phyloP scores from a whole-genome alignment of 2,888 invertebrate species.

The Polylopha cassiicola region DNA sequence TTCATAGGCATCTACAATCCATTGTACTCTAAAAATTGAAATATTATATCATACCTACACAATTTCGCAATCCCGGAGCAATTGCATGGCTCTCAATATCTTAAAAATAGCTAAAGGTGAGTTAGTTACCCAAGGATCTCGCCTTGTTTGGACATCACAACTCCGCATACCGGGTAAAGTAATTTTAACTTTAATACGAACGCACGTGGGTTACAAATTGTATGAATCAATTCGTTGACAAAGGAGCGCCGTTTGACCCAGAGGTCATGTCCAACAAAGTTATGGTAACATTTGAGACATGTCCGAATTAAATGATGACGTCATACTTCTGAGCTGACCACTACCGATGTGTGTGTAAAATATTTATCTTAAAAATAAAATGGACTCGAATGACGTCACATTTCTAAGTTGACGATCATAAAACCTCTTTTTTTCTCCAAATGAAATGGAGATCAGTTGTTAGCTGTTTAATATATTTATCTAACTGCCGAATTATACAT shows the following conservation, averaged over 20 bases:
- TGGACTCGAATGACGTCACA: too few species aligned
- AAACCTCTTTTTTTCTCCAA: too few species aligned
- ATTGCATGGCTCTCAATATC: slow-evolving; percentile 15
- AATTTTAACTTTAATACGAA: slow-evolving; percentile 29
- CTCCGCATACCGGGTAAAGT: slow-evolving; percentile 20
- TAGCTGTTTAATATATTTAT: too few species aligned
- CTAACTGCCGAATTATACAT: slow-evolving; percentile 10
- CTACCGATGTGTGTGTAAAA: too few species aligned
- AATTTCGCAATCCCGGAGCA: slow-evolving; percentile 10
- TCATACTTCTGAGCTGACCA: too few species aligned
- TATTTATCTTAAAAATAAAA: too few species aligned
- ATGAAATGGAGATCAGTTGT: too few species aligned
- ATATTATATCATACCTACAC: slow-evolving; percentile 23
- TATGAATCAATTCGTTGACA: slow-evolving; percentile 25
- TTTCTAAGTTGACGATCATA: too few species aligned
- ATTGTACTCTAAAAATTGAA: not conserved
- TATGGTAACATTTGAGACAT: not conserved
- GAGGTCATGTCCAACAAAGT: slow-evolving; percentile 40
- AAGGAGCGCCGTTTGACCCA: slow-evolving; percentile 43
- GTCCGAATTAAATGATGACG: slow-evolving; percentile 10
- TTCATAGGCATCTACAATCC: too few species aligned
- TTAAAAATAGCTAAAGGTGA: slow-evolving; percentile 17
- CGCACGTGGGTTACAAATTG: slow-evolving; percentile 26
- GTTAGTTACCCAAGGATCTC: slow-evolving; percentile 34
- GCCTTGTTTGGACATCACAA: slow-evolving; percentile 30